Evolutionary conservation across 2,888 invertebrate species (phyloP).

Genomic region (Acanthosepion lycidas): DNA sequence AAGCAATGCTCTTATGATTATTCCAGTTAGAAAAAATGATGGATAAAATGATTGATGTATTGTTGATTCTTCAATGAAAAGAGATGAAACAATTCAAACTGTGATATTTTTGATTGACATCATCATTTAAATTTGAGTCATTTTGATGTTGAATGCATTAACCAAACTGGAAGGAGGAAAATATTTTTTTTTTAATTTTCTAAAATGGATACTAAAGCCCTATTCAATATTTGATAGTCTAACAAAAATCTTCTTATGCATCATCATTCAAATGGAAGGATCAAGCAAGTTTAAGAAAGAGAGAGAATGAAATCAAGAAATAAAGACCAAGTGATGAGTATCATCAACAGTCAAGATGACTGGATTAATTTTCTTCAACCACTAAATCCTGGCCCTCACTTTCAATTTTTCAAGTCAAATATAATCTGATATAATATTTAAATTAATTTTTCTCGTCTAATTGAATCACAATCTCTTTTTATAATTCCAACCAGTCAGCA

Average conservation of each 20-base stretch:
- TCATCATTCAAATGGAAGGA: neutral
- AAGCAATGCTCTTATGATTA: neutral
- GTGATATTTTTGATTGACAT: neutral
- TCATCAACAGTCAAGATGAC: conserved; percentile 4
- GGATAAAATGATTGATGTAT: neutral
- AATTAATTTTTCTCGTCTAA: conserved; percentile 7
- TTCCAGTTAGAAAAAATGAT: neutral
- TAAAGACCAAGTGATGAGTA: neutral
- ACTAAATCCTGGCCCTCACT: neutral
- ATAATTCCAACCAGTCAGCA: neutral
- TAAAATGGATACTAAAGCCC: neutral
- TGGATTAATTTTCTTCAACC: conserved; percentile 14
- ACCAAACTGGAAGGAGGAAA: neutral
- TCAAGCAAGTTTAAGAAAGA: neutral
- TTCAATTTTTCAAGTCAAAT: neutral
- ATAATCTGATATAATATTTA: neutral
- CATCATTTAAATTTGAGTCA: neutral
- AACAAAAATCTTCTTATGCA: neutral
- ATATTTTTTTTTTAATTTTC: neutral
- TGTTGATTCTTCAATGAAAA: neutral
- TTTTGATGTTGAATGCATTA: neutral
- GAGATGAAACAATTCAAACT: neutral
- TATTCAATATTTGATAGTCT: neutral
- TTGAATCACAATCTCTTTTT: conserved; percentile 18
- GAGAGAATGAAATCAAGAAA: neutral